Percentiles rank a stretch among this genome's conserved stretches.
Evolutionary conservation across 2,797 vertebrate genomes (phyloP).

Genomic region (Macroramphosus scolopax): DNA sequence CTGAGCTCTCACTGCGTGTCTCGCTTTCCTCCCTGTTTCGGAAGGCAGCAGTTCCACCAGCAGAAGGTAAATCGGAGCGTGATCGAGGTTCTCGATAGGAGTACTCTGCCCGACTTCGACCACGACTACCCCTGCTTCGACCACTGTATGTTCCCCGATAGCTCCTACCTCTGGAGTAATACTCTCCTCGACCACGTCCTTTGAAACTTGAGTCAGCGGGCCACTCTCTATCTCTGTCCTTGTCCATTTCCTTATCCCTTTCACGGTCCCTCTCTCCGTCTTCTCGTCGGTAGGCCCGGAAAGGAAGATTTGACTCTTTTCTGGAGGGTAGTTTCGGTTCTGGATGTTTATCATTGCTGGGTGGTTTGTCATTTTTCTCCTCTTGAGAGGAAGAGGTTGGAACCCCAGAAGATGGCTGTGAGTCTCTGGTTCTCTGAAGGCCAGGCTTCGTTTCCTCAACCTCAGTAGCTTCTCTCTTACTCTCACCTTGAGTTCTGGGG

Average conservation of each 20-base stretch:
- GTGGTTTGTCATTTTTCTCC: conserved; percentile 84
- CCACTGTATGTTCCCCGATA: conserved; percentile 93
- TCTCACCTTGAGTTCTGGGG: conserved; percentile 72
- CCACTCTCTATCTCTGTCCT: conserved; percentile 83
- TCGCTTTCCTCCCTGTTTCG: conserved; percentile 95
- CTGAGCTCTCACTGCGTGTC: conserved; percentile 98
- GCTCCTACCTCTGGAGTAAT: conserved; percentile 95
- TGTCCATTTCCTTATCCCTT: conserved; percentile 84
- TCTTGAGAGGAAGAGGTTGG: conserved; percentile 81
- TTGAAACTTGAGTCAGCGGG: conserved; percentile 87
- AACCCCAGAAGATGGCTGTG: conserved; percentile 68
- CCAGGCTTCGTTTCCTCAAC: conserved; percentile 46
- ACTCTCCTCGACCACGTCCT: conserved; percentile 94
- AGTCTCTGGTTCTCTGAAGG: conserved; percentile 65
- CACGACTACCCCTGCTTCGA: conserved; percentile 84
- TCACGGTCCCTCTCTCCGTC: conserved; percentile 89
- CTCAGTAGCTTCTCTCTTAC: conserved; percentile 76
- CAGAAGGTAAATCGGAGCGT: conserved; percentile 79
- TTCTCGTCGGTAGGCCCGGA: conserved; percentile 88
- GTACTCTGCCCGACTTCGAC: conserved; percentile 89
- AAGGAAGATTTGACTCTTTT: conserved; percentile 85
- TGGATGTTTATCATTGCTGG: conserved; percentile 80
- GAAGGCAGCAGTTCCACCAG: conserved; percentile 76
- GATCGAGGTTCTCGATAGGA: conserved; percentile 89
- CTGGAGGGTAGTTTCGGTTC: conserved; percentile 82